Percentiles rank a stretch among this genome's conserved stretches.
phyloP scores from a whole-genome alignment of 1,140 invertebrate species.

The Elysia chlorotica region DNA sequence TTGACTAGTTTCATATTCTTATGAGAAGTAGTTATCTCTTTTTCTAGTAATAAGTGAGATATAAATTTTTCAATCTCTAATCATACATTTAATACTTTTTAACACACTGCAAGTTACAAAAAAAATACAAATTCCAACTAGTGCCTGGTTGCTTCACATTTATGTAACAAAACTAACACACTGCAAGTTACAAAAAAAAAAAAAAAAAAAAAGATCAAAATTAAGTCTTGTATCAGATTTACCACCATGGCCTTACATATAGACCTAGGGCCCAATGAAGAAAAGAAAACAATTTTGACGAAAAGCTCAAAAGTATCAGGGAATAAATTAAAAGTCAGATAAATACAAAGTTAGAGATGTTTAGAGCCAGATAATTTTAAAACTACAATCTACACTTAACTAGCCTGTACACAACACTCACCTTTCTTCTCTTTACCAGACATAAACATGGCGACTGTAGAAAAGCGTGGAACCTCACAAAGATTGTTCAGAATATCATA shows the following conservation, averaged over 20 bases:
- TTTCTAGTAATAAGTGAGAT: no score
- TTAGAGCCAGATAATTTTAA: no score
- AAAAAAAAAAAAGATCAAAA: no score
- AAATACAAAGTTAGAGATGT: no score
- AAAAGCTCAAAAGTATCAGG: no score
- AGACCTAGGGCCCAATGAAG: neutral
- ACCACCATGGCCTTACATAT: neutral
- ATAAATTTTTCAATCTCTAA: neutral
- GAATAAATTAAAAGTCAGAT: no score
- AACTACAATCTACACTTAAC: neutral
- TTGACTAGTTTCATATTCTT: neutral
- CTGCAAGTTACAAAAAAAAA: no score
- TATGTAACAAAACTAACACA: no score
- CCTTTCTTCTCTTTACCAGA: conserved; percentile 44
- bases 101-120: no score
- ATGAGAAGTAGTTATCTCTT: neutral
- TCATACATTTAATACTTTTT: neutral
- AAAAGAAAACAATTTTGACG: neutral
- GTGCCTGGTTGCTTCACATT: no score
- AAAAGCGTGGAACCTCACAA: conserved; percentile 43
- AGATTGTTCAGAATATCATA: conserved; percentile 40
- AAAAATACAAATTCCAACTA: no score
- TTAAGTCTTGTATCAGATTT: no score
- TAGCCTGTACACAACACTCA: conserved; percentile 11
- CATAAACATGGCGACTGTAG: conserved; percentile 50